A percentile compares a stretch with the other conserved stretches of the same genome.
These are phyloP conservation scores for Lutraria lutraria DNA, from an alignment of 2,888 invertebrate species.

Conservation along the genomic window DNA sequence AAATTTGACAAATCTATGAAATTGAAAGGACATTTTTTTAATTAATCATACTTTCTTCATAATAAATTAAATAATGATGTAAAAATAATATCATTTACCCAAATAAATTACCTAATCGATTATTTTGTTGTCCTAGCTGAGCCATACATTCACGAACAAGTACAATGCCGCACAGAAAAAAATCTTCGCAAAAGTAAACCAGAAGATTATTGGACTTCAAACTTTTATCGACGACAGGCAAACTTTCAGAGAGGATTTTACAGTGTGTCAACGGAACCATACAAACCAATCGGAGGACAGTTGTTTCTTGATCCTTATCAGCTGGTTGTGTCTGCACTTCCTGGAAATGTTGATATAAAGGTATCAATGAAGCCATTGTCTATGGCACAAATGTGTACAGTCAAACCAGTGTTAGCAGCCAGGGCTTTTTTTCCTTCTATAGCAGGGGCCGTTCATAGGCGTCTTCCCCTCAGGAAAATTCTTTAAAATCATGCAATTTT, in stretches of 20 bases:
- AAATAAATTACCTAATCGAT: background rate
- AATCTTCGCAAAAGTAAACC: constrained; percentile 67
- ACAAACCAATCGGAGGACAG: constrained; percentile 69
- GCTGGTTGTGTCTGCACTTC: constrained; percentile 68
- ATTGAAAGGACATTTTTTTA: background rate
- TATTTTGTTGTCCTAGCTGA: constrained; percentile 41
- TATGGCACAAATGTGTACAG: too few species aligned
- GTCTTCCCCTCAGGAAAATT: too few species aligned
- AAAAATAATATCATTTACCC: background rate
- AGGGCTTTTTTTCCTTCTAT: too few species aligned
- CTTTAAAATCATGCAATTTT: too few species aligned
- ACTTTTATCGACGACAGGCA: constrained; percentile 63
- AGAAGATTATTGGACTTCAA: constrained; percentile 69
- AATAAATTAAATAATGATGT: background rate
- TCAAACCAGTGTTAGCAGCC: too few species aligned
- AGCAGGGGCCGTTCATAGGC: too few species aligned
- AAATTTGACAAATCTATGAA: background rate
- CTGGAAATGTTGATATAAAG: constrained; percentile 63
- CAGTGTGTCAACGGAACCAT: constrained; percentile 65
- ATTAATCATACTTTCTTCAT: background rate
- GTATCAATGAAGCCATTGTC: constrained; percentile 41
- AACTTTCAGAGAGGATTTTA: constrained; percentile 71
- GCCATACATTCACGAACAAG: constrained; percentile 58
- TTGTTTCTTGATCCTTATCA: constrained; percentile 72
- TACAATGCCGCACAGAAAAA: constrained; percentile 70